Base-by-base conservation (phyloP, 1,140 invertebrate species). In the Pseudomyrmex cubaensis region DNA sequence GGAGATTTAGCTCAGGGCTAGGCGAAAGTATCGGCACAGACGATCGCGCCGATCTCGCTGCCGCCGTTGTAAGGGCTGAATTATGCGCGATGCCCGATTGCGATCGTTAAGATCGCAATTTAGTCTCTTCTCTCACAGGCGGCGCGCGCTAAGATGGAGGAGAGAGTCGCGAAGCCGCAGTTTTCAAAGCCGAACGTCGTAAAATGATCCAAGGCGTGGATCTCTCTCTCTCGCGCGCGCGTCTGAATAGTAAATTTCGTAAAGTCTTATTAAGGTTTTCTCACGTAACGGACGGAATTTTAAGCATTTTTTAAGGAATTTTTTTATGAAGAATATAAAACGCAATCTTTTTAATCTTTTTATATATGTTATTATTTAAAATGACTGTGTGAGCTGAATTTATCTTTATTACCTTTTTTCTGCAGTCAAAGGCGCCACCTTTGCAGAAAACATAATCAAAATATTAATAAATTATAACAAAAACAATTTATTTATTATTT, bases 11-110 rank as follows among this genome's bases (percentile, higher is more conserved):
- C 84, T 87, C 92, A 92, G 91, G 90, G 92, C 88, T 89, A 88
- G 88, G 88, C 90, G 84, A 92, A 92, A 92, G 91, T 93, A 90
- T 86, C 87, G 89, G 72, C 82, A 88, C 90, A 91, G 89, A 91
- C 91, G 91, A 91, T 92, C 92, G 90, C 88, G 85, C 75, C 82
- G 92, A 92, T 91, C 56, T 44, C 48, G 44, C 54, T 35, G 22
- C 75, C 35, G 76, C 48, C 69, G 80, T 48, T 70, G 61, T 77
- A 88, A 87, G 87, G 85, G 87, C 75, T 87, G 82, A 87, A 86
- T 87, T 82, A 76, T 78, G 77, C 85, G 62, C 85, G 85, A 50
- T 63, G 70, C 17, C 12, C 64, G 59, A 69, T 61, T 77, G 50
- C 50, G 20, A 67, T 86, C 69, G 67, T 82, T 59, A 56, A 85